Conservation (phyloP, 2,797 vertebrate species). For the Chelon labrosus region DNA sequence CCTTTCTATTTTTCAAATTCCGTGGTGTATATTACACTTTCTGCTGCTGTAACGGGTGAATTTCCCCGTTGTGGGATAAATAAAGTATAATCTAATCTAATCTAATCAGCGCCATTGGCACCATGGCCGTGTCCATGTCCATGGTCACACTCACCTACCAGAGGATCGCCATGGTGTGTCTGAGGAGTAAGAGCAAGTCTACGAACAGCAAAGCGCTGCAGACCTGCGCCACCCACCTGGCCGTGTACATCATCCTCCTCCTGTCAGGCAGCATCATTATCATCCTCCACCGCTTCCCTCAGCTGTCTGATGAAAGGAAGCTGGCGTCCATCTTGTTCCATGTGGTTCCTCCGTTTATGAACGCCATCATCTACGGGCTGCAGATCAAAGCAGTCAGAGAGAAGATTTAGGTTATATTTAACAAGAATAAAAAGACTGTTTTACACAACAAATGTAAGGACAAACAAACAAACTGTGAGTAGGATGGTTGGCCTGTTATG, state of each 20-base stretch:
- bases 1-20: too few relatives aligned
- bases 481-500: too few relatives aligned
- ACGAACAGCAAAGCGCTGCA: slow-evolving; percentile 71
- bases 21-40: too few relatives aligned
- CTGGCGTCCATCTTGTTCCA: slow-evolving; percentile 44
- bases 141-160: slow-evolving; percentile 76
- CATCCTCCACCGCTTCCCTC: slow-evolving; percentile 34
- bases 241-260: slow-evolving; percentile 58
- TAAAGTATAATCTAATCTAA: too few relatives aligned
- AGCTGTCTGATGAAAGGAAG: slow-evolving; percentile 40
- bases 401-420: slow-evolving; percentile 8
- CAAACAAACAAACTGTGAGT: too few relatives aligned
- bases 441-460: too few relatives aligned
- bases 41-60: too few relatives aligned
- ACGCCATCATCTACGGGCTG: slow-evolving; percentile 51
- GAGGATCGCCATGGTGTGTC: slow-evolving; percentile 76
- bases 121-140: slow-evolving; percentile 65
- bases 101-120: slow-evolving; percentile 66
- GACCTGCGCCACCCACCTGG: slow-evolving; percentile 73
- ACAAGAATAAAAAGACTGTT: background rate
- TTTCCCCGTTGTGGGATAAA: too few relatives aligned
- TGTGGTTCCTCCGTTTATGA: slow-evolving; percentile 51
- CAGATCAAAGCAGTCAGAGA: slow-evolving; percentile 40
- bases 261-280: background rate
- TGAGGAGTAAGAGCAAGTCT: slow-evolving; percentile 64